Conservation (phyloP, 2,113 vertebrate species). For the Cebidichthys violaceus region DNA sequence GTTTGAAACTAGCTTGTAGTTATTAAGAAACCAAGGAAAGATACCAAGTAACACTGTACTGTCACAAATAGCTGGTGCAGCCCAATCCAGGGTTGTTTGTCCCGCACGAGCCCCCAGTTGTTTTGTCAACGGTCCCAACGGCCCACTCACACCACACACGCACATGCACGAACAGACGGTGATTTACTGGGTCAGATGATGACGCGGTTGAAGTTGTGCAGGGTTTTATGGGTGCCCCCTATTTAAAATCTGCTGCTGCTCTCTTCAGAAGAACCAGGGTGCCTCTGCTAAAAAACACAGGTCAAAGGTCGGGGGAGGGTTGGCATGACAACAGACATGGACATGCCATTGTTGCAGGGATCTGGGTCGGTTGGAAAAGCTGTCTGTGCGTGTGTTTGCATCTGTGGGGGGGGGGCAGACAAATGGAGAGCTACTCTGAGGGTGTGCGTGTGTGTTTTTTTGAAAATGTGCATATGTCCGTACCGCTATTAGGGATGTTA, state of each 20-base stretch:
- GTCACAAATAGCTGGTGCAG: not conserved
- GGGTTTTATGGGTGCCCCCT: conserved; percentile 20
- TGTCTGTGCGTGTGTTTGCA: conserved; percentile 33
- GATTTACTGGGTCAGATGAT: conserved; percentile 68
- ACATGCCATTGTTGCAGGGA: conserved; percentile 64
- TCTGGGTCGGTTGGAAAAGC: conserved; percentile 55
- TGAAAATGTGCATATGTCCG: conserved; percentile 23
- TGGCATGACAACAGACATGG: conserved; percentile 67
- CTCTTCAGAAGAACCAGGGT: conserved; percentile 41
- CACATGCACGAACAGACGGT: conserved; percentile 25
- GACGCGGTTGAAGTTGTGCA: conserved; percentile 46
- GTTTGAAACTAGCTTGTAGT: not conserved
- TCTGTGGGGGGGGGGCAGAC: conserved; percentile 18
- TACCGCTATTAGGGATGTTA: conserved; percentile 31
- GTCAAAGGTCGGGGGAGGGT: conserved; percentile 66
- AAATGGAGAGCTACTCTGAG: conserved; percentile 13
- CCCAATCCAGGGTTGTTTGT: not conserved
- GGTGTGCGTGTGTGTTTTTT: conserved; percentile 38
- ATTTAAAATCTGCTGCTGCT: conserved; percentile 12
- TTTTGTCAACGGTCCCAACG: conserved; percentile 27
- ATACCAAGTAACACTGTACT: not conserved
- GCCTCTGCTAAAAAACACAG: conserved; percentile 59
- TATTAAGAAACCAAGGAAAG: not conserved
- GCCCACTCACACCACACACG: conserved; percentile 10
- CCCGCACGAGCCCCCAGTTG: not conserved